phyloP scores from a whole-genome alignment of 1,140 invertebrate species.

The Drosophila subpulchrella region DNA sequence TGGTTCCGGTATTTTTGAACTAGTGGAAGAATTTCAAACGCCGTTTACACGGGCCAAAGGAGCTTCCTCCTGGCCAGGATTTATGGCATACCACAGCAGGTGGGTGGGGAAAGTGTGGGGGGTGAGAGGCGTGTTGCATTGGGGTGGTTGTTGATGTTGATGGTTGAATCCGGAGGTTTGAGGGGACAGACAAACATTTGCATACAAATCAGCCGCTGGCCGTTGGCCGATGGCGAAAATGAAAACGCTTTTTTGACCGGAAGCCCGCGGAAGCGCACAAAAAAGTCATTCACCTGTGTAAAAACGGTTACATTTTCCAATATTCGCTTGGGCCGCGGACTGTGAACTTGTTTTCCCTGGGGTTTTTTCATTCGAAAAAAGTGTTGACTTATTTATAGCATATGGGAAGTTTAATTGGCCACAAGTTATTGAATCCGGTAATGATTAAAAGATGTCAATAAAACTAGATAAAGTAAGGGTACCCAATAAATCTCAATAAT shows the following conservation, averaged over 20 bases:
- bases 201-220: constrained; percentile 52
- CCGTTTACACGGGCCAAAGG: constrained; percentile 31
- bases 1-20: constrained; percentile 59
- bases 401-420: constrained; percentile 5
- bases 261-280: constrained; percentile 76
- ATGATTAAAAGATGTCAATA: background rate
- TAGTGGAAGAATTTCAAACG: constrained; percentile 49
- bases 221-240: constrained; percentile 66
- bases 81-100: constrained; percentile 68
- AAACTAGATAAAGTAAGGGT: constrained; percentile 1
- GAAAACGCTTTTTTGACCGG: constrained; percentile 81
- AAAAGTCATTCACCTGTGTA: constrained; percentile 83
- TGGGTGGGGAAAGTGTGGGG: constrained; percentile 19
- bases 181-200: constrained; percentile 55
- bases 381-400: constrained; percentile 26
- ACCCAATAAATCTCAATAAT: background rate
- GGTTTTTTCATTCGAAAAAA: constrained; percentile 12
- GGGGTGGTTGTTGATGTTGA: constrained; percentile 6
- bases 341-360: constrained; percentile 39
- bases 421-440: constrained; percentile 17
- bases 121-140: constrained; percentile 13
- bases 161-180: constrained; percentile 2
- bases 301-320: constrained; percentile 64
- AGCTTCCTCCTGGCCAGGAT: constrained; percentile 60
- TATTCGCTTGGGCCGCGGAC: constrained; percentile 38